phyloP scores from a whole-genome alignment of 2,888 invertebrate genomes.

The Tachina grossa region DNA sequence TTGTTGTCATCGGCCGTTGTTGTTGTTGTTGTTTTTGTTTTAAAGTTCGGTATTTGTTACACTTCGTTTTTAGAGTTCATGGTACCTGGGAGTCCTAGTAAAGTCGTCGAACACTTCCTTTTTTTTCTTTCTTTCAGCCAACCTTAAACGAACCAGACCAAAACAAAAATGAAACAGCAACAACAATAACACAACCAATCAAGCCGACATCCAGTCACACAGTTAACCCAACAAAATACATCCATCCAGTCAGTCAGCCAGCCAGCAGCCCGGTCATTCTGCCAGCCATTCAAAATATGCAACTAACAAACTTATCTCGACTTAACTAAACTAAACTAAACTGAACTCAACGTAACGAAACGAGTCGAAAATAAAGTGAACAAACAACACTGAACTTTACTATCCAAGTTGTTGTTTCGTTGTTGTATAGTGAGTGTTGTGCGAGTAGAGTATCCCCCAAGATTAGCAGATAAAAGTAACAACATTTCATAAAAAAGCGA shows the following conservation, averaged over 20 bases:
- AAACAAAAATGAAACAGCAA: conserved; percentile 39
- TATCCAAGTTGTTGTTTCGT: conserved; percentile 52
- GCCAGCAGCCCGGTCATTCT: conserved; percentile 37
- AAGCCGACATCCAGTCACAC: conserved; percentile 53
- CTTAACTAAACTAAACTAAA: conserved; percentile 43
- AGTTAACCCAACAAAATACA: conserved; percentile 54
- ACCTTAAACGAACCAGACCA: conserved; percentile 30
- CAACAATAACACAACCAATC: conserved; percentile 44
- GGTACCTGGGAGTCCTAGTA: conserved; percentile 64
- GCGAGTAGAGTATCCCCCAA: conserved; percentile 46
- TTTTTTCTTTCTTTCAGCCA: conserved; percentile 27
- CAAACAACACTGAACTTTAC: conserved; percentile 54
- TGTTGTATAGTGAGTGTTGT: conserved; percentile 41
- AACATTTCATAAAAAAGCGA: conserved; percentile 44
- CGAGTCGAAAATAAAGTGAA: too few relatives aligned
- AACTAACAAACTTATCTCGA: conserved; percentile 55
- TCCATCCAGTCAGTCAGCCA: conserved; percentile 47
- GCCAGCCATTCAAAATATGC: conserved; percentile 40
- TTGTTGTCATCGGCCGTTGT: conserved; percentile 6
- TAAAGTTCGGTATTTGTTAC: conserved; percentile 69
- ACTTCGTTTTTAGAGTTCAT: conserved; percentile 71
- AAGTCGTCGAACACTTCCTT: conserved; percentile 57
- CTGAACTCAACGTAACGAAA: not conserved
- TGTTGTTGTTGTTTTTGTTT: conserved; percentile 50
- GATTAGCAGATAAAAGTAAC: conserved; percentile 58